Percentiles rank a stretch among this genome's conserved stretches.
Conservation (phyloP, 2,888 invertebrate genomes). For the Sympetrum striolatum region DNA sequence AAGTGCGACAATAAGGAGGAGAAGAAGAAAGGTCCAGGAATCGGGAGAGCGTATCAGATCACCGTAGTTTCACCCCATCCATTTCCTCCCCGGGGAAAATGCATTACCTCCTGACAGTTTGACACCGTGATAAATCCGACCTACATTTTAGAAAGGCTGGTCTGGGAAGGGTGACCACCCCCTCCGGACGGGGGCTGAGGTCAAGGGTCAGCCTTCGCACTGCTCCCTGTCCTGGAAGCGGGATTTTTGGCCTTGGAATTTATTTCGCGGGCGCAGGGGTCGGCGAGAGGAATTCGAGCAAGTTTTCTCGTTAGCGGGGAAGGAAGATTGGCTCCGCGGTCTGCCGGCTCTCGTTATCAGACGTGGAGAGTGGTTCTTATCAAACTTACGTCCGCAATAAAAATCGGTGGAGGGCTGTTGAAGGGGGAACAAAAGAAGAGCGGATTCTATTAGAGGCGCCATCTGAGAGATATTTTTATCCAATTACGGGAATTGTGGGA, state of each 20-base stretch:
- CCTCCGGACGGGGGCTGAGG: background rate
- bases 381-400: background rate
- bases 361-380: background rate
- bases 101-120: conserved; percentile 18
- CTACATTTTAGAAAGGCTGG: conserved; percentile 2
- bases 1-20: background rate
- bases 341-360: background rate
- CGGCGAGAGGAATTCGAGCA: background rate
- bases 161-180: background rate
- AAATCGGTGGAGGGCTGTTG: background rate
- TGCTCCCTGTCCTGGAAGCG: background rate
- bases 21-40: background rate
- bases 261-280: background rate
- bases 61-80: conserved; percentile 1
- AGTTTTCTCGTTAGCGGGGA: conserved; percentile 31
- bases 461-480: background rate
- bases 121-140: conserved; percentile 34
- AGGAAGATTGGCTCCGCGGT: background rate
- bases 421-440: background rate
- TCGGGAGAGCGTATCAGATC: conserved; percentile 2
- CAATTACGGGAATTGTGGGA: background rate
- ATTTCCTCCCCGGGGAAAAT: background rate
- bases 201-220: background rate
- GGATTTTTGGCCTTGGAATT: background rate
- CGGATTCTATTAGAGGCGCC: background rate